Base-by-base conservation (phyloP, 2,113 vertebrate genomes). In the Narcine bancroftii region DNA sequence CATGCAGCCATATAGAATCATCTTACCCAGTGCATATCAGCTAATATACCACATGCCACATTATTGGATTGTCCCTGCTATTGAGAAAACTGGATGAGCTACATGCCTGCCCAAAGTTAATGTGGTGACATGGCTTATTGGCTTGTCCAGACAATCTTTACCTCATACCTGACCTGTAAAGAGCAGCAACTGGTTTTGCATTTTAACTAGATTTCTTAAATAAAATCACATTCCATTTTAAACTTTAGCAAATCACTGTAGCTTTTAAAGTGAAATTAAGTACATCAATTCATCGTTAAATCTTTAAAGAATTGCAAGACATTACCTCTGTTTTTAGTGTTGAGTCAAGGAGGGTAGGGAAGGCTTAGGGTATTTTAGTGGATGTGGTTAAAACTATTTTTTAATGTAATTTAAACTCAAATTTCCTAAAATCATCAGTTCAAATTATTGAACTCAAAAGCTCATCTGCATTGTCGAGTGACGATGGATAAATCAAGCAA, bases 121-220 rank as follows among this genome's bases (percentile, higher is more conserved):
- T 87, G 81, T 87, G 81, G 81, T 63, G 81, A 36, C 15, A 87
- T 36, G 81, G 36, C 15, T 75, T 39, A 36, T 33, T 50, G 45
- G 77, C 53, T 87, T 87, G 81, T 87, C 81, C 53, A 87, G 81
- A 87, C 81, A 63, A 63, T 6, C 6, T 60, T 36, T 87, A 87
- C 81, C 81, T 87, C 81, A 87, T 87, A n/a, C 53, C 17, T 87
- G 53, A 87, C 81, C 81, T 63, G 6, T 17, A 87, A 87, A 60
- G 50, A 87, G 81, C 81, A 87, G 13, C 6, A 60, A 87, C 15
- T 15, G 33, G 81, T 17, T 87, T 87, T 60, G 66, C 26, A 69
- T 21, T 63, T 56, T 47, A 87, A 87, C 81, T 63, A 53, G 15
- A 36, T 5, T 87, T 60, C 53, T n/a, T 13, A 87, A 87, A 72